A percentile compares a stretch with the other conserved stretches of the same genome.
phyloP scores from a whole-genome alignment of 2,113 vertebrate genomes.

The Clupea harengus region DNA sequence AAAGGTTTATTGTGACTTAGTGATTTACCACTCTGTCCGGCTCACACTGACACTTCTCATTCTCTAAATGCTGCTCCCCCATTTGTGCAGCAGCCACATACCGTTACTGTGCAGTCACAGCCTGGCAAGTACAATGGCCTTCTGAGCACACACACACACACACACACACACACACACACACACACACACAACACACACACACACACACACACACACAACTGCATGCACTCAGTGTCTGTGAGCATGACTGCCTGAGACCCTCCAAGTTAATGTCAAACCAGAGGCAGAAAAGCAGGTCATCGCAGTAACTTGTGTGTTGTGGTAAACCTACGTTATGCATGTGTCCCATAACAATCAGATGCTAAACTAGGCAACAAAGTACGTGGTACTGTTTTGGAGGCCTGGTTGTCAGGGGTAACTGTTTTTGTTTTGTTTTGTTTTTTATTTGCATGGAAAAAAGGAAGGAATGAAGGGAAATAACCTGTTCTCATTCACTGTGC shows the following conservation, averaged over 20 bases:
- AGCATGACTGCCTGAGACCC: background rate
- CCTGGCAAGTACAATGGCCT: background rate
- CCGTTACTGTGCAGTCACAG: background rate
- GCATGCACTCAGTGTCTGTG: no score
- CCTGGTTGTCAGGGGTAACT: background rate
- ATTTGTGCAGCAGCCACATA: background rate
- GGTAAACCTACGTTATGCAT: background rate
- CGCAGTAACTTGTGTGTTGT: background rate
- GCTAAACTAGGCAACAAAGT: background rate
- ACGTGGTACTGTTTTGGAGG: background rate
- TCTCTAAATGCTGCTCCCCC: background rate
- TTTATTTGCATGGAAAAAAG: no score
- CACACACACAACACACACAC: slow-evolving; percentile 15
- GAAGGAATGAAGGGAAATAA: no score
- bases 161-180: background rate
- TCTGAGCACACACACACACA: background rate
- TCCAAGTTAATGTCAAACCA: background rate
- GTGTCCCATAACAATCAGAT: background rate
- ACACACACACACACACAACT: slow-evolving; percentile 15
- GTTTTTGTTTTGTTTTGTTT: background rate
- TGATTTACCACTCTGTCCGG: background rate
- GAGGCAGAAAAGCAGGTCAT: background rate
- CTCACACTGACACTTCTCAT: background rate
- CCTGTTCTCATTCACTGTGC: no score
- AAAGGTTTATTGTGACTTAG: background rate